Evolutionary conservation across 2,797 vertebrate genomes (phyloP), one percentile per base, ranked within the genome.

Genomic region (Spinibarbus caldwelli): DNA sequence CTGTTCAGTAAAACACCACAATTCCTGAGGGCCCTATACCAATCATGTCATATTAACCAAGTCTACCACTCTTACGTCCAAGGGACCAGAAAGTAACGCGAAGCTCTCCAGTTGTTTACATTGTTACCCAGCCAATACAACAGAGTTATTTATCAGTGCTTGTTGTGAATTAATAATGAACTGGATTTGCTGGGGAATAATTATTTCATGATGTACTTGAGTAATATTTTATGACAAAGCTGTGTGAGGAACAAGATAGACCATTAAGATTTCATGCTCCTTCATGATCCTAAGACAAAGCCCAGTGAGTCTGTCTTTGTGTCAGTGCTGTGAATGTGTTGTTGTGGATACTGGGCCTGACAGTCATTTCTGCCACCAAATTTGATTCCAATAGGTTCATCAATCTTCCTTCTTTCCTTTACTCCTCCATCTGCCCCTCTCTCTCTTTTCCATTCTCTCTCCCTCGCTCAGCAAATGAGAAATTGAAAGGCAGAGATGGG

Each of bases 341-440:
- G 91, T 92, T 91, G 89, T 93, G 94, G 93, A 91, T 95, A 93
- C 94, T 93, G 92, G 91, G 94, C 90, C 93, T 94, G 94, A 95
- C 94, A 94, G 94, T 95, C 95, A 95, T 95, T 96, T 95, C 94
- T 95, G 93, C 92, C 93, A 95, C 93, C 94, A 96, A 95, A 96
- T 96, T 94, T 95, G 94, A 95, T 95, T 96, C 94, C 94, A 95
- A 95, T 95, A 92, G 94, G 93, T 94, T 95, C 95, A 95, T 96
- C 95, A 95, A 96, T 96, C 95, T 95, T 90, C 84, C 90, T 87
- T 75, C 73, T 90, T 89, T 90, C 83, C 49, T 84, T 90, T 85
- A 88, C 85, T 89, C 87, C 34, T 93, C 92, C 90, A 92, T 92
- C 91, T 91, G 89, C 80, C 80, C 45, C 90, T 88, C 92, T 93